Evolutionary conservation across 92 coral and sea anemone species (phyloP).

Genomic region (Bergia sp.): DNA sequence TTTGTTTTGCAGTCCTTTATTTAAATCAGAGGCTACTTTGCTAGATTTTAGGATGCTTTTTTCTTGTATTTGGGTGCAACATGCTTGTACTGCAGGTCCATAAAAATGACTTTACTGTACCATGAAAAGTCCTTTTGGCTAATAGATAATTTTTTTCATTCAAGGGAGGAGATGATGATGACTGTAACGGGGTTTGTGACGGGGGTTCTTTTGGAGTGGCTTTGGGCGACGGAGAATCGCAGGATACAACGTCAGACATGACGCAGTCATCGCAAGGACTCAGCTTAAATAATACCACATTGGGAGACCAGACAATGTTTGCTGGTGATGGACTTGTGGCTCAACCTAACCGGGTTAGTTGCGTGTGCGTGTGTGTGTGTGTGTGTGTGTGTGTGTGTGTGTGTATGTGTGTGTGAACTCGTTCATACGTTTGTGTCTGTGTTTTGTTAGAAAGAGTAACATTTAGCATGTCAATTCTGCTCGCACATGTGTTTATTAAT

Average conservation of each 20-base stretch:
- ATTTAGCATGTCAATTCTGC: too few relatives aligned
- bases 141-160: neutral
- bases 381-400: neutral
- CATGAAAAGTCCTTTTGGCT: neutral
- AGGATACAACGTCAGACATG: slow-evolving; percentile 73
- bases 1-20: too few relatives aligned
- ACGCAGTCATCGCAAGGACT: slow-evolving; percentile 81
- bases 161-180: slow-evolving; percentile 64
- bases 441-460: too few relatives aligned
- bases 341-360: slow-evolving; percentile 94
- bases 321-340: slow-evolving; percentile 95
- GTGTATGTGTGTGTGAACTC: neutral
- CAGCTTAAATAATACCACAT: slow-evolving; percentile 72
- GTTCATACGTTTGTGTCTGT: neutral
- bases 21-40: too few relatives aligned
- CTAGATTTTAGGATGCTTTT: too few relatives aligned
- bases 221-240: slow-evolving; percentile 48
- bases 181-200: slow-evolving; percentile 47
- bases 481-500: too few relatives aligned
- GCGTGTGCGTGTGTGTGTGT: neutral
- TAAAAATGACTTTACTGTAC: too few relatives aligned
- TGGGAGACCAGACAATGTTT: slow-evolving; percentile 80
- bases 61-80: too few relatives aligned
- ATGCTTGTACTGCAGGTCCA: too few relatives aligned
- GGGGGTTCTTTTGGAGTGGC: slow-evolving; percentile 53